phyloP scores from a whole-genome alignment of 2,113 vertebrate species.

The cattle (Bos taurus) region ARS-UCD2.0 NC_037329.1:63021501-63022000 shows the following conservation, averaged over 20 bases:
- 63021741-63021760: background rate
- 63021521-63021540: background rate
- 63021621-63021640: background rate
- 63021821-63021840: background rate
- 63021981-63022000: conserved; percentile 15
- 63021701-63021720: background rate
- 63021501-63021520: background rate
- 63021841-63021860: background rate
- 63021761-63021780: background rate
- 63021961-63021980: conserved; percentile 48
- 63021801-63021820: background rate
- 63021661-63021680: background rate
- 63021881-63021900: conserved; percentile 44
- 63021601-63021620: background rate
- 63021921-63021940: conserved; percentile 34
- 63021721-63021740: background rate
- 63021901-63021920: background rate
- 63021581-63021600: background rate
- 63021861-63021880: conserved; percentile 46
- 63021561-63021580: background rate
- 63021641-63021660: background rate
- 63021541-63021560: background rate
- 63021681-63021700: background rate
- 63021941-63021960: conserved; percentile 28
- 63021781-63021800: background rate